These are phyloP conservation scores for Brachylomia viminalis DNA, from an alignment of 2,888 invertebrate genomes.

Conservation along the genomic window DNA sequence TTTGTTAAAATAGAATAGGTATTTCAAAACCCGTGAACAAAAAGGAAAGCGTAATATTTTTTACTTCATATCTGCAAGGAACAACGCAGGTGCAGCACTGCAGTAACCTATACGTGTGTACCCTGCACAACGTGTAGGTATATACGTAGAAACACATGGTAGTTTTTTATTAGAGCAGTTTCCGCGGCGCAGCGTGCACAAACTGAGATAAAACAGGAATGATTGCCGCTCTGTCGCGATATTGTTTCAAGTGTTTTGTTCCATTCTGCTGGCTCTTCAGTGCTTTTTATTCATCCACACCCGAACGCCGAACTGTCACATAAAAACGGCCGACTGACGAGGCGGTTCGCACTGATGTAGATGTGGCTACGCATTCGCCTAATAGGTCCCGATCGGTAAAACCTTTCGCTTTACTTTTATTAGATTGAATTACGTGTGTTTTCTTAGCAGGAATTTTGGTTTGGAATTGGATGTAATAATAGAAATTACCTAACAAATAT, in stretches of 20 bases:
- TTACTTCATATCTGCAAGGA: conserved; percentile 66
- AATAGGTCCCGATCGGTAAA: conserved; percentile 11
- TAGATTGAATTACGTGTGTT: not conserved
- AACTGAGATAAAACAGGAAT: conserved; percentile 90
- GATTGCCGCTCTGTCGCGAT: conserved; percentile 89
- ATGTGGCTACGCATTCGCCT: conserved; percentile 34
- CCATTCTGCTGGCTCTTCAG: conserved; percentile 80
- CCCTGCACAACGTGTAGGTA: conserved; percentile 59
- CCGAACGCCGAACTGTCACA: conserved; percentile 76
- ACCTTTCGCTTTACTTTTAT: conserved; percentile 16
- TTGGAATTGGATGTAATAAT: not conserved
- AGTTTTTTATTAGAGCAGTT: conserved; percentile 89
- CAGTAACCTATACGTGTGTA: conserved; percentile 61
- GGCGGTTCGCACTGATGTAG: conserved; percentile 72
- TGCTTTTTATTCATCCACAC: conserved; percentile 83
- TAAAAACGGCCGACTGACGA: conserved; percentile 74
- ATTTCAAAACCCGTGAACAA: conserved; percentile 34
- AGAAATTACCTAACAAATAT: conserved; percentile 2
- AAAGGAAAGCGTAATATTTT: conserved; percentile 60
- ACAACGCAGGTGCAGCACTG: conserved; percentile 69
- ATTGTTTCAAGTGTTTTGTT: conserved; percentile 89
- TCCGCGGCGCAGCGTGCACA: conserved; percentile 87
- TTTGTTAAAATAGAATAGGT: conserved; percentile 18
- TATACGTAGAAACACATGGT: conserved; percentile 75
- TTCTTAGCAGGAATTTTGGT: conserved; percentile 2